phyloP scores from a whole-genome alignment of 2,888 invertebrate species.

The Synergus laeviventris region DNA sequence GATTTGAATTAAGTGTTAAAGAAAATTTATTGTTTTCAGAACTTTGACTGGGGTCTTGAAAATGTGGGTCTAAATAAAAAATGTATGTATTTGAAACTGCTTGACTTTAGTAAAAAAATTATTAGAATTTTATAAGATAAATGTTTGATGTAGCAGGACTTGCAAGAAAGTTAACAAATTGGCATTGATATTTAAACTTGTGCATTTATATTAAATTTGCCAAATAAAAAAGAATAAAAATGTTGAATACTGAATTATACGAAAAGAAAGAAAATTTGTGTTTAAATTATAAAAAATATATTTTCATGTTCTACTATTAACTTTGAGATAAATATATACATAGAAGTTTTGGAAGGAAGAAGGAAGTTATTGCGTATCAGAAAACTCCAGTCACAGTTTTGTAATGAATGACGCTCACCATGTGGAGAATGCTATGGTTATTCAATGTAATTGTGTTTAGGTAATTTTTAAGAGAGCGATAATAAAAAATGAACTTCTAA shows the following conservation, averaged over 20 bases:
- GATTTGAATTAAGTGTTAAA: not conserved
- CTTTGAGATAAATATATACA: not conserved
- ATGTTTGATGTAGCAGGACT: not conserved
- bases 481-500: not conserved
- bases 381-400: conserved; percentile 10
- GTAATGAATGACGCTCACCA: not conserved
- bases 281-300: not conserved
- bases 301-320: conserved; percentile 2
- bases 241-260: not conserved
- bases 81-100: not conserved
- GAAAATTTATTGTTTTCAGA: not conserved
- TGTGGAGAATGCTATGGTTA: not conserved
- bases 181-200: not conserved
- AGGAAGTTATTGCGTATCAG: not conserved
- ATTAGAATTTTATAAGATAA: not conserved
- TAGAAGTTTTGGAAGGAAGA: not conserved
- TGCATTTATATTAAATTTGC: not conserved
- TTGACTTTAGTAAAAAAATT: not conserved
- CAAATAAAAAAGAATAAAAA: not conserved
- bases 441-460: not conserved
- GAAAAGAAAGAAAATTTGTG: not conserved
- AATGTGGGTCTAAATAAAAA: not conserved
- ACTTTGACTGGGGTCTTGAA: conserved; percentile 1
- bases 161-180: not conserved
- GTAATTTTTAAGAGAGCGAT: conserved; percentile 13